These are phyloP conservation scores for Gallinago stenura DNA, from an alignment of 2,797 vertebrate genomes.

Conservation along the genomic window DNA sequence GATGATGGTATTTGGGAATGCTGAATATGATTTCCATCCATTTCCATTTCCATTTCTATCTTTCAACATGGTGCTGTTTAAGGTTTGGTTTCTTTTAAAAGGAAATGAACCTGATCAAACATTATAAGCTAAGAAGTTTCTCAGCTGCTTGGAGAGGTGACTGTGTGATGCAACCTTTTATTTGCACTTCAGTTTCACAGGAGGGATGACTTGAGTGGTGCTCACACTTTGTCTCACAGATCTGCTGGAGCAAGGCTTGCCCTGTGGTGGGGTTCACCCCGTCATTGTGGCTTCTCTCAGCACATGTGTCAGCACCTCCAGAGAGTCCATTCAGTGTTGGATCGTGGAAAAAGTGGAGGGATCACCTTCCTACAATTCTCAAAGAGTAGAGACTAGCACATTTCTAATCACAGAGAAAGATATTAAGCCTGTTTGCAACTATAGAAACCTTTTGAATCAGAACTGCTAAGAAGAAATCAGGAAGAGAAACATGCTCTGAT, in stretches of 20 bases:
- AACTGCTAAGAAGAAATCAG: neutral
- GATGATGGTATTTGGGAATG: neutral
- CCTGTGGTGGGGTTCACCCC: fast-evolving
- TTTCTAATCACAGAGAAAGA: neutral
- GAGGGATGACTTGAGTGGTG: neutral
- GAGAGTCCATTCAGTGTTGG: fast-evolving
- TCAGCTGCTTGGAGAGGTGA: neutral
- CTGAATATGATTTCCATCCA: neutral
- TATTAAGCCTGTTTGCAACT: neutral
- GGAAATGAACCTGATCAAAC: neutral
- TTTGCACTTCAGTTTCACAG: neutral
- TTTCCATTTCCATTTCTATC: neutral
- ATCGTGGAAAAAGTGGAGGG: neutral
- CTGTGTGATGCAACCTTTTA: neutral
- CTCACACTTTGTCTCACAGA: neutral
- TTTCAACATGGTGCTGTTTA: neutral
- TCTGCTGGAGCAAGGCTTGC: neutral
- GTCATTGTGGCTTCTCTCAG: fast-evolving
- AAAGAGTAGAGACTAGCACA: fast-evolving
- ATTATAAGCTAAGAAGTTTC: neutral
- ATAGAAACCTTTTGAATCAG: neutral
- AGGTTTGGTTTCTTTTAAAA: fast-evolving
- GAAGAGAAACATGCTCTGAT: neutral
- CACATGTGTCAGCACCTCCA: fast-evolving
- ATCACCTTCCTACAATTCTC: neutral